Percentiles rank a stretch among this genome's conserved stretches.
These are phyloP conservation scores for Micromesistius poutassou DNA, from an alignment of 2,797 vertebrate genomes.

Conservation along the genomic window DNA sequence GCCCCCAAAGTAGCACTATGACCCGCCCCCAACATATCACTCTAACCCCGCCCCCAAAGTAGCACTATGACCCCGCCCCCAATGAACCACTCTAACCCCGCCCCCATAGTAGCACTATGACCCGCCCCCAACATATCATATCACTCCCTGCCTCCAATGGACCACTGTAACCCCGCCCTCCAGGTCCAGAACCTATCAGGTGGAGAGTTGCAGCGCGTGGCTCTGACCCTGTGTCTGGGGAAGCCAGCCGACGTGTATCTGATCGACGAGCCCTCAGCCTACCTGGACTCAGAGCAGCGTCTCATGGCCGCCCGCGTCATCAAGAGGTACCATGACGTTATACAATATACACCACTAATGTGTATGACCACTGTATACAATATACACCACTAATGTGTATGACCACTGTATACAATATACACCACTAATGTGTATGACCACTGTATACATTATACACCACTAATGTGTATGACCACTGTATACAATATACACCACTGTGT, in stretches of 20 bases:
- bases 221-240: constrained; percentile 90
- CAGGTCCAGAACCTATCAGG: constrained; percentile 95
- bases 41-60: not conserved
- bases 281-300: constrained; percentile 96
- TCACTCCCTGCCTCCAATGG: too few relatives aligned
- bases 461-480: too few relatives aligned
- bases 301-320: constrained; percentile 95
- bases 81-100: too few relatives aligned
- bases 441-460: too few relatives aligned
- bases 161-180: not conserved
- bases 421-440: too few relatives aligned
- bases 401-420: too few relatives aligned
- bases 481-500: too few relatives aligned
- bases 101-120: too few relatives aligned
- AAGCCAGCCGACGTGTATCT: constrained; percentile 97
- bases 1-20: not conserved
- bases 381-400: too few relatives aligned
- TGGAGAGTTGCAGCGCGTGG: constrained; percentile 93
- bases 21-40: too few relatives aligned
- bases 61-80: not conserved
- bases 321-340: constrained; percentile 79
- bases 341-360: not conserved
- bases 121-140: too few relatives aligned
- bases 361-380: too few relatives aligned
- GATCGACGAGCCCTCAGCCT: constrained; percentile 93